Evolutionary conservation across 2,888 invertebrate genomes (phyloP), one percentile per base, ranked within the genome.

Genomic region (Dynastes grantii): DNA sequence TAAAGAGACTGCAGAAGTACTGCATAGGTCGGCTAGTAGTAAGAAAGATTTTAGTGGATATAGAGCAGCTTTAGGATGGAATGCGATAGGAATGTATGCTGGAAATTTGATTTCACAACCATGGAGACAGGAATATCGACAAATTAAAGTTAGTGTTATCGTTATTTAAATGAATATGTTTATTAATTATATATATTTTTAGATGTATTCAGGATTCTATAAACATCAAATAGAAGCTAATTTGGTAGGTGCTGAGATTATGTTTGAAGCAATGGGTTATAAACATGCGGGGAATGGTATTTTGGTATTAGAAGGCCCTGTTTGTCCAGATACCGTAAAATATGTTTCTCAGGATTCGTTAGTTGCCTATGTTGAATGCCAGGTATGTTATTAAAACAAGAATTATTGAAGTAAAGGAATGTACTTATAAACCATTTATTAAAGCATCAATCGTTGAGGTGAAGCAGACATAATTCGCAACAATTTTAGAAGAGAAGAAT

Each of bases 121-220:
- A 3, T 97, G 97, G 97, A 90, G 97, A 83, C 95, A 94, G 87
- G 97, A 97, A 88, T 97, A 95, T 87, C 92, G 93, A 83, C 92
- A 92, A 80, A 92, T 97, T 80, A 93, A 95, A 91, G 97, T 96
- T 86, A 11, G 73, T 29, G 51, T 40, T 63, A 5, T 63, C 16
- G 45, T 8, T 11, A 45, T 11, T 11, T 45, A 8, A 8, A 45
- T 45, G 45, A 11, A 45, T 2, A 64, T 78, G 13, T 51, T 68
- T 75, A 13, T 45, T 45, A 61, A 11, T 68, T 27, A 81, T 81
- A 68, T 51, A 27, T 13, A 1, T 68, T 85, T 37, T 63, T 88
- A 96, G 96, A 91, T 95, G 83, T 97, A 96, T 89, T 94, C 94
- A 81, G 97, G 97, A 8, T 97, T 94, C 88, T 97, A 93, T 89